phyloP scores from a whole-genome alignment of 2,888 invertebrate species.

The Lasioglossum malachurum region DNA sequence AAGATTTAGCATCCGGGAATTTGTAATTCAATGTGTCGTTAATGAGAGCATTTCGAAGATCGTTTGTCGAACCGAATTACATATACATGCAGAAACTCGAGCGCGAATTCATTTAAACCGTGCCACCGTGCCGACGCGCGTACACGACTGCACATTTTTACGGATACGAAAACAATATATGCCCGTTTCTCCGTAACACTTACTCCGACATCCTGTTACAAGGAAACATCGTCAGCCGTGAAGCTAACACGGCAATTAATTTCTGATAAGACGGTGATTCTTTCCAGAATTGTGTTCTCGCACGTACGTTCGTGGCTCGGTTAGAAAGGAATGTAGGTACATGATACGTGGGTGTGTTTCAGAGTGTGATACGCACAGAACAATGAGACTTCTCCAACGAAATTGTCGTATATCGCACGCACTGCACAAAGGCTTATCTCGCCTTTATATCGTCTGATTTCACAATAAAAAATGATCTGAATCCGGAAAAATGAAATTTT shows the following conservation, averaged over 20 bases:
- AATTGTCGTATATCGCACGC: neutral
- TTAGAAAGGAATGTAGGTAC: neutral
- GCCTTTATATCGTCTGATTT: neutral
- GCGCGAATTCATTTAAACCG: slow-evolving; percentile 3
- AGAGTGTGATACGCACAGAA: slow-evolving; percentile 3
- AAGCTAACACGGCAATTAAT: slow-evolving; percentile 47
- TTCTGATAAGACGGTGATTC: slow-evolving; percentile 38
- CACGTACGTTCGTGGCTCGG: neutral
- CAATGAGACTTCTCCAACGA: neutral
- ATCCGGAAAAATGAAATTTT: neutral
- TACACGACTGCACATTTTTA: neutral
- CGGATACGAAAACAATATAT: slow-evolving; percentile 32
- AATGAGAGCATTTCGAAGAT: neutral
- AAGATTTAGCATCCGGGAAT: neutral
- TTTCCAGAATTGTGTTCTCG: slow-evolving; percentile 20
- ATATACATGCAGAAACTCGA: neutral
- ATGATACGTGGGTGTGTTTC: neutral
- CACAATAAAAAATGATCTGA: neutral
- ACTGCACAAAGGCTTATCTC: neutral
- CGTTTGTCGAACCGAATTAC: neutral
- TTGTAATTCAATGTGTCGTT: neutral
- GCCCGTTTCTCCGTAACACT: slow-evolving; percentile 48
- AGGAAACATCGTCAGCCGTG: slow-evolving; percentile 23
- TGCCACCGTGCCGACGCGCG: neutral
- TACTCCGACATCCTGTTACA: slow-evolving; percentile 34